Conservation (phyloP, 2,113 vertebrate species). For the Ptyas mucosa region DNA sequence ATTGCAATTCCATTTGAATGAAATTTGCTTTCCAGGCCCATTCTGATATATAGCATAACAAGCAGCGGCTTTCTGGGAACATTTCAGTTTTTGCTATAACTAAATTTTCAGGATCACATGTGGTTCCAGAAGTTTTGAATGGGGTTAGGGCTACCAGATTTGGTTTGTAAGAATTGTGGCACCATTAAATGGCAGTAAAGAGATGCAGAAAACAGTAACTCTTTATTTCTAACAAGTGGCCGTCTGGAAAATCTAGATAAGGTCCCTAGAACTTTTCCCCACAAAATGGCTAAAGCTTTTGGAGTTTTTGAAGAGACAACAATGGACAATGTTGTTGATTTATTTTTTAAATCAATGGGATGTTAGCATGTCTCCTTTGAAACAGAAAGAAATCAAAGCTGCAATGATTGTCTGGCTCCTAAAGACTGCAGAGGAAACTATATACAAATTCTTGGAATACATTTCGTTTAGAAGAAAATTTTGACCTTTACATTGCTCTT, state of each 20-base stretch:
- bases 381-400: not conserved
- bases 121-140: not conserved
- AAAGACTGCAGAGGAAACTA: not conserved
- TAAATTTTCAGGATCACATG: not conserved
- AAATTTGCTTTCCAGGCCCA: not conserved
- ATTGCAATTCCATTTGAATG: not conserved
- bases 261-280: not conserved
- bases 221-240: not conserved
- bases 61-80: not conserved
- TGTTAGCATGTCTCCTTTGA: not conserved
- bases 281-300: not conserved
- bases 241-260: not conserved
- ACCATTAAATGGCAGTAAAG: not conserved
- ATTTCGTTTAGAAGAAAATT: not conserved
- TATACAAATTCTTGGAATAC: not conserved
- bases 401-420: not conserved
- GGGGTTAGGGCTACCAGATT: not conserved
- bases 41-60: not conserved
- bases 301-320: not conserved
- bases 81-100: not conserved
- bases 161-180: not conserved
- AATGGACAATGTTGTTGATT: not conserved
- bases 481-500: not conserved
- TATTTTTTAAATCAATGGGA: not conserved
- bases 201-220: not conserved